A percentile compares a stretch with the other conserved stretches of the same genome.
phyloP scores from a whole-genome alignment of 2,113 vertebrate genomes.

The Zosterops hypoxanthus region DNA sequence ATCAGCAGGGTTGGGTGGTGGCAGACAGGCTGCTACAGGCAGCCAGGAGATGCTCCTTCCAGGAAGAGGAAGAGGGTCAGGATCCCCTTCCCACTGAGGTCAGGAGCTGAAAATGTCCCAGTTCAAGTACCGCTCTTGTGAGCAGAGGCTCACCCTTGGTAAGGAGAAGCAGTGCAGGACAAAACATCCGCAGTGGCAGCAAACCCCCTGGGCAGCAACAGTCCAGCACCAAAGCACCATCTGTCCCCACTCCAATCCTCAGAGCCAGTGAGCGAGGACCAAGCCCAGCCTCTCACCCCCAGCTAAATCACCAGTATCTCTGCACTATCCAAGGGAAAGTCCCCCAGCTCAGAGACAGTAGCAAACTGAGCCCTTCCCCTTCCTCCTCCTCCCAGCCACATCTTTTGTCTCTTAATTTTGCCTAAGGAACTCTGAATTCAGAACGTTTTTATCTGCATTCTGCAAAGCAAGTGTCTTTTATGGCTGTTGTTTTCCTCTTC shows the following conservation, averaged over 20 bases:
- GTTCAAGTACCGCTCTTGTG: neutral
- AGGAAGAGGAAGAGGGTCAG: neutral
- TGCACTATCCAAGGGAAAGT: neutral
- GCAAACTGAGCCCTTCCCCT: neutral
- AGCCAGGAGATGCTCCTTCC: neutral
- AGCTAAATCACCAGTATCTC: fast-evolving
- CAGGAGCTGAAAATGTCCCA: neutral
- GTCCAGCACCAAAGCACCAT: neutral
- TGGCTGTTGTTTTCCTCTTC: neutral
- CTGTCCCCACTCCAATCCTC: fast-evolving
- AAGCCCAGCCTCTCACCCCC: neutral
- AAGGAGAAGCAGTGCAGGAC: neutral
- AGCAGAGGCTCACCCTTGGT: neutral
- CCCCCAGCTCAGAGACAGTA: neutral
- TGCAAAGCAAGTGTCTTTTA: neutral
- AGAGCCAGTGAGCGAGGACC: neutral
- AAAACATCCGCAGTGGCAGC: fast-evolving
- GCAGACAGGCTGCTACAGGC: no score
- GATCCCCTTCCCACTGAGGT: neutral
- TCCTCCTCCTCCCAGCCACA: neutral
- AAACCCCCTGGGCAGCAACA: neutral
- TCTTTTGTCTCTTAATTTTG: neutral
- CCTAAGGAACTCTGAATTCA: neutral
- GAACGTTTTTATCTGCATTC: neutral
- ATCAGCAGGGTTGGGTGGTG: neutral